Evolutionary conservation across 2,113 vertebrate genomes (phyloP).

Genomic region (Ammodytes marinus): DNA sequence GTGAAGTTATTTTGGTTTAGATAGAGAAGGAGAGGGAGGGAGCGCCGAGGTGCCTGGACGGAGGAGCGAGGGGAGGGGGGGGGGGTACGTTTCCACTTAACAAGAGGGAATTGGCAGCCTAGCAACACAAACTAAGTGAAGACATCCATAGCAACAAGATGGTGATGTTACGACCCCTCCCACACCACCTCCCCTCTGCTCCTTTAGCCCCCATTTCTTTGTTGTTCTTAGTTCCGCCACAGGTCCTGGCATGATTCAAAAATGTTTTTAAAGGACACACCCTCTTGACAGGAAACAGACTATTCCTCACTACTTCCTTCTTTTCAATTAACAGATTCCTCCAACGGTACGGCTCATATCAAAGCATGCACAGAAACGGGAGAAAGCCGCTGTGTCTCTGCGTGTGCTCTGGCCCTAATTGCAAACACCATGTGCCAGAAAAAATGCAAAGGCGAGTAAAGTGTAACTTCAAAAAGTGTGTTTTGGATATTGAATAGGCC

Average conservation of each 20-base stretch:
- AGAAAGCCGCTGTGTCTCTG: neutral
- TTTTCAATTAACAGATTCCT: constrained; percentile 45
- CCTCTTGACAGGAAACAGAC: constrained; percentile 7
- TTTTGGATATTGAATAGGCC: constrained; percentile 1
- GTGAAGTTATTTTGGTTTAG: constrained; percentile 86
- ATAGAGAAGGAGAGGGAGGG: constrained; percentile 66
- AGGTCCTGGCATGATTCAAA: constrained; percentile 1
- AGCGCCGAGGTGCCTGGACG: constrained; percentile 63
- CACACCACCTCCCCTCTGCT: constrained; percentile 25
- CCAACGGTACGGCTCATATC: constrained; percentile 17
- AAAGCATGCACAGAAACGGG: neutral
- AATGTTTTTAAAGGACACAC: constrained; percentile 11
- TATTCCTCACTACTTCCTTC: constrained; percentile 22
- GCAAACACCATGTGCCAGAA: neutral
- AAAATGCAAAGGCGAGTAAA: neutral
- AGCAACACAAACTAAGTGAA: constrained; percentile 86
- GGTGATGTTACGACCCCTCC: constrained; percentile 60
- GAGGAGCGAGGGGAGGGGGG: constrained; percentile 40
- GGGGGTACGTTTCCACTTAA: constrained; percentile 76
- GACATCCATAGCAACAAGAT: constrained; percentile 84
- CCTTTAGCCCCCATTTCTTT: constrained; percentile 1
- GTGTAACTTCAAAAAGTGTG: neutral
- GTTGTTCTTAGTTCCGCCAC: constrained; percentile 20
- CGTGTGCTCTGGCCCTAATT: constrained; percentile 6
- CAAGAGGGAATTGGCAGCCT: constrained; percentile 84